These are phyloP conservation scores for Pomatostomus ruficeps DNA, from an alignment of 2,113 vertebrate genomes.

Conservation along the genomic window DNA sequence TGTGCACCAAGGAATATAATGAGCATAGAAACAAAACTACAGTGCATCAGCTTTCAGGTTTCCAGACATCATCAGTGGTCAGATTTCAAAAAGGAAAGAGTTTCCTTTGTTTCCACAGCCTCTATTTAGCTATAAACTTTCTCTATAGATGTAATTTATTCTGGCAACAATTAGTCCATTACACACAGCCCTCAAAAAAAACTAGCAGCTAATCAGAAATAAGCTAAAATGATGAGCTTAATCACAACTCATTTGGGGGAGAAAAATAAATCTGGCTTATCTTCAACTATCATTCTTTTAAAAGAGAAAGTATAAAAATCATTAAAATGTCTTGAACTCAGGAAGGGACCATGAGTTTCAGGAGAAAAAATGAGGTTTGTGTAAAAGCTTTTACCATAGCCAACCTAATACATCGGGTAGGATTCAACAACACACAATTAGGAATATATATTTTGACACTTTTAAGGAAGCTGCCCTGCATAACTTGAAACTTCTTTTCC, in stretches of 20 bases:
- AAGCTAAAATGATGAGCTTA: not conserved
- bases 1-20: not conserved
- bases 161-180: not conserved
- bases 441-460: not conserved
- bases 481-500: not conserved
- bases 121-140: not conserved
- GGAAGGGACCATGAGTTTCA: not conserved
- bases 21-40: not conserved
- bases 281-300: not conserved
- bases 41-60: not conserved
- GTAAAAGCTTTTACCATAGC: not conserved
- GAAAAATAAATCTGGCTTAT: not conserved
- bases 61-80: not conserved
- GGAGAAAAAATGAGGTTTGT: not conserved
- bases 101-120: not conserved
- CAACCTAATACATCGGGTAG: rapidly evolving
- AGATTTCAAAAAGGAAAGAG: not conserved
- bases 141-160: not conserved
- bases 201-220: not conserved
- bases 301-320: not conserved
- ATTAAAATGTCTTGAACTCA: not conserved
- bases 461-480: not conserved
- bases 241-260: not conserved
- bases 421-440: not conserved
- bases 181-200: not conserved